phyloP scores from a whole-genome alignment of 2,113 vertebrate genomes.

The Crotophaga sulcirostris region DNA sequence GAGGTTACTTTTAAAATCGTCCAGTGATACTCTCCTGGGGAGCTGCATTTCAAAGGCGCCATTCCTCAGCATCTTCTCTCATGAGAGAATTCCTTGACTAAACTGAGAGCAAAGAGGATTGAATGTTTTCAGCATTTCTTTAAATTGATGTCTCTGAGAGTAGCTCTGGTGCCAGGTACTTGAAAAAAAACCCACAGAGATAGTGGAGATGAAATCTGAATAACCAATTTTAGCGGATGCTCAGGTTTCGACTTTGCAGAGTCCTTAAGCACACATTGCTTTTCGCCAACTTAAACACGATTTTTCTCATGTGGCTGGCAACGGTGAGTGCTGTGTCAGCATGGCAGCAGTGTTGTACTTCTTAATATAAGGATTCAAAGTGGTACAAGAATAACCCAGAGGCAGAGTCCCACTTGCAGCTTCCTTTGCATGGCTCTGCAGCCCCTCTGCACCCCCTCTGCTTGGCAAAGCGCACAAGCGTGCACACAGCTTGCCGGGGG shows the following conservation, averaged over 20 bases:
- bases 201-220: not conserved
- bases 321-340: accelerated
- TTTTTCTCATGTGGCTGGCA: not conserved
- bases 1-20: not conserved
- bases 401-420: not conserved
- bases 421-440: not conserved
- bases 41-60: not conserved
- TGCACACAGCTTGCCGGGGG: not conserved
- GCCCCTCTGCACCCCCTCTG: not conserved
- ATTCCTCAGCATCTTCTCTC: not conserved
- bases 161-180: not conserved
- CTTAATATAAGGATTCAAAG: not conserved
- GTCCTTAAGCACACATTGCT: not conserved
- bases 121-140: not conserved
- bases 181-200: not conserved
- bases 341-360: not conserved
- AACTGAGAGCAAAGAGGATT: not conserved
- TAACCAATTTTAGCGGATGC: not conserved
- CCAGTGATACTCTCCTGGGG: not conserved
- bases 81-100: not conserved
- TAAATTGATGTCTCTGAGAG: not conserved
- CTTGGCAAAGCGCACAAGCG: accelerated
- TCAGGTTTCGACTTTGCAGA: accelerated
- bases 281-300: not conserved
- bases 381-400: too few species aligned